These are phyloP conservation scores for Sebastes nivosus DNA, from an alignment of 2,797 vertebrate genomes.

Conservation along the genomic window DNA sequence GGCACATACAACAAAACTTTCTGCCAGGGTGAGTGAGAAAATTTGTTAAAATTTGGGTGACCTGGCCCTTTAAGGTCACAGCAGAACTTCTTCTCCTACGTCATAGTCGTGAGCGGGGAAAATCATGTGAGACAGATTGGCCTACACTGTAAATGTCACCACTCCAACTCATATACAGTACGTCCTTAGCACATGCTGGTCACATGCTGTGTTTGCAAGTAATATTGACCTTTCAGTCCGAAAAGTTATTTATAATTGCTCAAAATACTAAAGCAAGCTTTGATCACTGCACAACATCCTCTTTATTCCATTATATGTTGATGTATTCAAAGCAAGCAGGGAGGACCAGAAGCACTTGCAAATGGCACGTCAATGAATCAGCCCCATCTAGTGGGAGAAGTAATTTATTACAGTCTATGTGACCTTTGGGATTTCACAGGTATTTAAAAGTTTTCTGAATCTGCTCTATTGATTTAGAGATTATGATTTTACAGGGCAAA, in stretches of 20 bases:
- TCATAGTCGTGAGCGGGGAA: background rate
- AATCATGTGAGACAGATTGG: background rate
- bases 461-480: too few species aligned
- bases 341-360: background rate
- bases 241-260: background rate
- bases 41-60: too few species aligned
- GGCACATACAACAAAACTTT: too few species aligned
- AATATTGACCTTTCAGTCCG: background rate
- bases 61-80: too few species aligned
- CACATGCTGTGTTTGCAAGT: background rate
- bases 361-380: background rate
- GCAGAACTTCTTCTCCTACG: background rate
- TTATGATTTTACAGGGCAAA: too few species aligned
- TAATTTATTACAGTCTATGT: background rate
- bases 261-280: background rate
- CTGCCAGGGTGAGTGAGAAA: too few species aligned
- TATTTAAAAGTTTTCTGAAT: too few species aligned
- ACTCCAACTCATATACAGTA: background rate
- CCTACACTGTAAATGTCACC: background rate
- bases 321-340: background rate
- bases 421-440: background rate
- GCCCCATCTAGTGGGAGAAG: conserved; percentile 15
- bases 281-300: background rate
- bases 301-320: background rate
- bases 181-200: too few species aligned